Percentiles rank a stretch among this genome's conserved stretches.
Evolutionary conservation across 1,140 invertebrate genomes (phyloP).

Genomic region (Rhynchophorus ferrugineus): DNA sequence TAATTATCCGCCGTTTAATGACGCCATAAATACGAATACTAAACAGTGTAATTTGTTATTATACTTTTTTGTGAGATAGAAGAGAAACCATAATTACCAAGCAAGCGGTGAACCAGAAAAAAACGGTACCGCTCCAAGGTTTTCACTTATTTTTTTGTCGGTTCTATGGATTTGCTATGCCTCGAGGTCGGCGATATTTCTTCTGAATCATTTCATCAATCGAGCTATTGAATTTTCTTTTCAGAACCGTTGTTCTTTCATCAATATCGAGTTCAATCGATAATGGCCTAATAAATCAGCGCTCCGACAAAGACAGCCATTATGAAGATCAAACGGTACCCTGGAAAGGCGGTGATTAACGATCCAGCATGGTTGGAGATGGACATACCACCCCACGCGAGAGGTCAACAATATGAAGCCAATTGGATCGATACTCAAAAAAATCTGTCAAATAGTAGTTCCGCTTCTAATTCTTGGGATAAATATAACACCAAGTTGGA

Average conservation of each 20-base stretch:
- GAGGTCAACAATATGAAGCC: slow-evolving; percentile 73
- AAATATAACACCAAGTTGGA: slow-evolving; percentile 31
- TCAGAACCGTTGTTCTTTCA: too few species aligned
- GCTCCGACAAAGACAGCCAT: too few species aligned
- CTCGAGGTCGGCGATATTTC: neutral
- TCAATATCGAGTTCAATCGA: too few species aligned
- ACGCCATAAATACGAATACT: neutral
- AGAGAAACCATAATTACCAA: neutral
- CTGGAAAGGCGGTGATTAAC: slow-evolving; percentile 69
- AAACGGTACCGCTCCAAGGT: neutral
- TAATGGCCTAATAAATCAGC: too few species aligned
- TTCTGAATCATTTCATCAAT: neutral
- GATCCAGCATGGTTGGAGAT: slow-evolving; percentile 56
- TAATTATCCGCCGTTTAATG: neutral
- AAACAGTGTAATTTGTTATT: neutral
- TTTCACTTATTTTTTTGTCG: neutral
- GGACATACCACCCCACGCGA: slow-evolving; percentile 49
- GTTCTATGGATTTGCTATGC: neutral
- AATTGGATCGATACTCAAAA: slow-evolving; percentile 65
- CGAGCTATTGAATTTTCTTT: neutral
- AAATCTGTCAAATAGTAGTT: slow-evolving; percentile 29
- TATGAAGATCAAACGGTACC: slow-evolving; percentile 78
- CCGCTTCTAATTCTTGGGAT: slow-evolving; percentile 33
- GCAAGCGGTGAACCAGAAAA: neutral
- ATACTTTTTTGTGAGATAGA: neutral